Evolutionary conservation across 2,113 vertebrate species (phyloP), one percentile per base, ranked within the genome.

Genomic region (Mormyrus lacerda): DNA sequence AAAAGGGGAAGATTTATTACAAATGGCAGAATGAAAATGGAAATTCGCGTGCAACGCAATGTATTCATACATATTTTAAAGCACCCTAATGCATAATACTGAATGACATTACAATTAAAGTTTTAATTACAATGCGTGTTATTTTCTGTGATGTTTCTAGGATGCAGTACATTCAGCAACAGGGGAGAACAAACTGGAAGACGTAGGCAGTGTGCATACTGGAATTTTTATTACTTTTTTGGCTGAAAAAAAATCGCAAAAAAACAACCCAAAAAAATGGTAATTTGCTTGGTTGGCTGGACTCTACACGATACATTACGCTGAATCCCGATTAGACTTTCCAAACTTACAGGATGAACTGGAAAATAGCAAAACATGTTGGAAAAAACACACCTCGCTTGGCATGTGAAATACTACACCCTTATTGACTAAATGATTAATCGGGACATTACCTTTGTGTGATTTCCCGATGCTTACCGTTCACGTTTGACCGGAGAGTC

Each of bases 351-450:
- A 39, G 24, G 45, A 61, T n/a, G 35, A 39, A 88, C 39, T 10
- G 11, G 27, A 39, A 21, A 87, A 58, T n/a, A 87, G 19, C 15
- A 58, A 58, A 76, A 76, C 35, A 76, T 76, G 31, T 73, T 13
- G 8, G 9, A 35, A 19, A 15, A 53, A 85, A 65, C 5, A 24
- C 17, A 13, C 10, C 4, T 50, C 3, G 15, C n/a, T 24, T n/a
- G 19, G 21, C 88, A 27, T 31, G 24, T 45, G 82, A 76, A 51
- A 48, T 51, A 84, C 39, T 15, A 19, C 10, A 76, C 9, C 69
- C 65, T 51, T 88, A 83, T 79, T 55, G 76, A 45, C 48, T 19
- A 39, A 89, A 89, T 31, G 51, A 89, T 58, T 89, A 89, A 89
- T 51, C 11, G 79, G 24, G 24, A 79, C 47, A 31, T 82, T 76